These are phyloP conservation scores for Barnardius zonarius DNA, from an alignment of 2,113 vertebrate species.

Conservation along the genomic window DNA sequence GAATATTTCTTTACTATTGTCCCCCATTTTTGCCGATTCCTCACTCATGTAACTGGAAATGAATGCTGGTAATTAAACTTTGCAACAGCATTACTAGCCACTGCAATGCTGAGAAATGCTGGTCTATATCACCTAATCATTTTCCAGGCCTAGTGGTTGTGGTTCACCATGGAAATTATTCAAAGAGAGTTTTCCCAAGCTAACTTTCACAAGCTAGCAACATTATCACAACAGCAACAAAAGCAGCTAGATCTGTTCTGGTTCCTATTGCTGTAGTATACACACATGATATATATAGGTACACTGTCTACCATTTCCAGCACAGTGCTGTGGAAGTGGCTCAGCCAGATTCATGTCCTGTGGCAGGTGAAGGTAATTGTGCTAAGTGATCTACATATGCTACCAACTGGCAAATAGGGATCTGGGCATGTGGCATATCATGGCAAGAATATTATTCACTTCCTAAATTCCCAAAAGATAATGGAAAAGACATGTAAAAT, in stretches of 20 bases:
- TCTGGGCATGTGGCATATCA: background rate
- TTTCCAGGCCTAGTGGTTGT: background rate
- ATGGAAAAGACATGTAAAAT: background rate
- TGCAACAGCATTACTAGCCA: background rate
- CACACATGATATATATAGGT: background rate
- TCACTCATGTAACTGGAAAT: background rate
- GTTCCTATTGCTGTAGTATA: background rate
- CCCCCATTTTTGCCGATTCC: background rate
- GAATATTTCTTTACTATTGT: background rate
- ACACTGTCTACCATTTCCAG: background rate
- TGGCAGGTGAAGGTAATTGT: background rate
- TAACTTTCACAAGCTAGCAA: background rate
- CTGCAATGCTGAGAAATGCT: background rate
- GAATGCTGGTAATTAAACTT: background rate
- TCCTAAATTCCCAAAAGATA: background rate
- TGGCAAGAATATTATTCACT: background rate
- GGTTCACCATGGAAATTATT: background rate
- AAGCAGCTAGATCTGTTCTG: slow-evolving; percentile 12
- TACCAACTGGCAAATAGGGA: background rate
- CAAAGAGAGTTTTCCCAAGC: background rate
- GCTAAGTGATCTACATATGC: background rate
- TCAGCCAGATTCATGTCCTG: background rate
- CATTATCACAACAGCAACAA: slow-evolving; percentile 7
- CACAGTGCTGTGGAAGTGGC: background rate
- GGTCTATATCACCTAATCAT: background rate